Evolutionary conservation across 2,797 vertebrate genomes (phyloP), one percentile per base, ranked within the genome.

Genomic region (Myiotriccus ornatus): DNA sequence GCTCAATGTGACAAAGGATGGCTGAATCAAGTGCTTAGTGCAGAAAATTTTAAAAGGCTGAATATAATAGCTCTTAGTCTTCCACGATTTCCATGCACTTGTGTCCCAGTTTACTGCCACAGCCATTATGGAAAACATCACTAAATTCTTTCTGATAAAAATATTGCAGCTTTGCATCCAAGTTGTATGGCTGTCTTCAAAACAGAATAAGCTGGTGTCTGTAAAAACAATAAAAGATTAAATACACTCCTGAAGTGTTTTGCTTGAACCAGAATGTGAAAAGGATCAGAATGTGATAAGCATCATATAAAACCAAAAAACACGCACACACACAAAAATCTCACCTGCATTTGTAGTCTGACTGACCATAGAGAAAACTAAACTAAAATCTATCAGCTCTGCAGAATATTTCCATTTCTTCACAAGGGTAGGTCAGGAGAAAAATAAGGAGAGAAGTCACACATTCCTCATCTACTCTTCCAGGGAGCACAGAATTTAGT

Each of bases 111-210:
- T 94, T 64, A 82, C 75, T 70, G 47, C 44, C 52, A 56, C 50
- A 62, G 53, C 30, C n/a, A 43, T 25, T 32, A 64, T 7, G 39
- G 25, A 63, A 87, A 90, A 80, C 9, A 14, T 62, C n/a, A 65
- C 97, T 97, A 99, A 84, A 99, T 95, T 85, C 99, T 98, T 95
- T 99, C 98, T 85, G 99, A 99, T 76, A 98, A 95, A 96, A 97
- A 99, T 95, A 99, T 99, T 3, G 99, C 99, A 80, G 97, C 98
- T 95, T 98, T 99, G 97, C 99, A 99, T 52, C 99, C 99, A 2
- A 98, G 95, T 71, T 99, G 99, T 97, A 99, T 99, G 15, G 96
- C 76, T 56, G 95, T 98, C 98, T 99, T 99, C 96, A 99, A 92
- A 55, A 99, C 32, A 14, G 96, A 95, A 55, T 99, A 99, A 39